phyloP scores from a whole-genome alignment of 2,113 vertebrate species.

The Tetrao urogallus region DNA sequence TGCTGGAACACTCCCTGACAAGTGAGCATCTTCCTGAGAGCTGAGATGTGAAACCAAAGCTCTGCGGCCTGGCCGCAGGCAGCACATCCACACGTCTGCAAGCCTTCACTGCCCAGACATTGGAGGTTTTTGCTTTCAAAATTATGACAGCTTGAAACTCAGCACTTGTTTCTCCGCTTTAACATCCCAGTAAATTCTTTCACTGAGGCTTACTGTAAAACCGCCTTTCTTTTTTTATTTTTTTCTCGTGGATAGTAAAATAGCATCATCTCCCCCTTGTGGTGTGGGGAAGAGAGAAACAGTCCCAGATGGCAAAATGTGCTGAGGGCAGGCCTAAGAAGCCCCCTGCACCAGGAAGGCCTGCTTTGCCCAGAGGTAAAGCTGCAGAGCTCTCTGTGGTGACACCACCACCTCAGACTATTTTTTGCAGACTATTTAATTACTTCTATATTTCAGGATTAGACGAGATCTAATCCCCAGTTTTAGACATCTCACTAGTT shows the following conservation, averaged over 20 bases:
- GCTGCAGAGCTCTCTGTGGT: not conserved
- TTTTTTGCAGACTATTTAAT: not conserved
- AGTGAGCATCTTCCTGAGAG: not conserved
- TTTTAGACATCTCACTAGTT: not conserved
- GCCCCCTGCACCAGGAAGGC: not conserved
- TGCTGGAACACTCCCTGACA: fast-evolving
- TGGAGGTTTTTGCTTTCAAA: not conserved
- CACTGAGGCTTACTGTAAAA: not conserved
- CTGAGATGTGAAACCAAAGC: not conserved
- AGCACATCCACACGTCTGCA: fast-evolving
- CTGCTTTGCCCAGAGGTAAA: not conserved
- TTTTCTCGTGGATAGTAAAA: not conserved
- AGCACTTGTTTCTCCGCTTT: not conserved
- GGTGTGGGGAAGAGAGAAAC: not conserved
- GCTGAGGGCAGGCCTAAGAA: not conserved
- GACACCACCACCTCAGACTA: fast-evolving
- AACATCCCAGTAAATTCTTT: not conserved
- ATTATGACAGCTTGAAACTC: fast-evolving
- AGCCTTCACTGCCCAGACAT: not conserved
- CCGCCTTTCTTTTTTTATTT: fast-evolving
- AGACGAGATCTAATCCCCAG: not conserved
- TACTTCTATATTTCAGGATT: not conserved
- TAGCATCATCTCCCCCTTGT: not conserved
- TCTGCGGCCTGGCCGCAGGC: not conserved
- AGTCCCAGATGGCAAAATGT: not conserved